Base-by-base conservation (phyloP, 2,888 invertebrate species). In the Cabera pusaria region DNA sequence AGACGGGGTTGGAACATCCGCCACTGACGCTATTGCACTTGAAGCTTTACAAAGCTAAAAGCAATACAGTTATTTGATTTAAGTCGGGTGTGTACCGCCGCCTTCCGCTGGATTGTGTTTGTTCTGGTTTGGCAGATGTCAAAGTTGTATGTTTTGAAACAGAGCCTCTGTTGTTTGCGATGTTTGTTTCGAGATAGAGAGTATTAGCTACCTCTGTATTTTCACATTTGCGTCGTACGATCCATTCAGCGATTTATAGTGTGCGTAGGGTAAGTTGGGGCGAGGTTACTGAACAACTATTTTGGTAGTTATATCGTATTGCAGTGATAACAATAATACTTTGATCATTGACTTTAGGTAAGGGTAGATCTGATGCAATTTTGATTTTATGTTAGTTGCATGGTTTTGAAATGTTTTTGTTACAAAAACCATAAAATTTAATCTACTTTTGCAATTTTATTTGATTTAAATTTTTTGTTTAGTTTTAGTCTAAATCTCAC, bases 61-160 rank as follows among this genome's bases (percentile, higher is more conserved):
- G 86, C 87, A 86, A 87, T 86, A 88, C 85, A 85, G 85, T 88
- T 88, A 88, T 88, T 88, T 88, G 86, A 87, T 88, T 88, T 87
- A 86, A 87, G 84, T 75, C 84, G 84, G 74, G 74, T 83, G 79
- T 85, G 78, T 81, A 76, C 82, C 71, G 65, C 74, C 74, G 83
- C 78, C 82, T 86, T 84, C 78, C 75, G 71, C 67, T 75, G 82
- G 80, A 84, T 86, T 86, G 83, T 86, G 83, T 86, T 87, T 87
- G 81, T 79, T 74, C 85, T 81, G 76, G 83, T 86, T 88, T 86
- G 86, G 84, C 84, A 87, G 81, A 85, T 87, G 85, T 86, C 87
- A 86, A 87, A 86, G 77, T 84, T 85, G 84, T 85, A 78, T 83
- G 80, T 85, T 86, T 83, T 83, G 85, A 85, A 86, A 84, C 82